These are phyloP conservation scores for Drosophila tsacasi DNA, from an alignment of 1,140 invertebrate species.

Conservation along the genomic window DNA sequence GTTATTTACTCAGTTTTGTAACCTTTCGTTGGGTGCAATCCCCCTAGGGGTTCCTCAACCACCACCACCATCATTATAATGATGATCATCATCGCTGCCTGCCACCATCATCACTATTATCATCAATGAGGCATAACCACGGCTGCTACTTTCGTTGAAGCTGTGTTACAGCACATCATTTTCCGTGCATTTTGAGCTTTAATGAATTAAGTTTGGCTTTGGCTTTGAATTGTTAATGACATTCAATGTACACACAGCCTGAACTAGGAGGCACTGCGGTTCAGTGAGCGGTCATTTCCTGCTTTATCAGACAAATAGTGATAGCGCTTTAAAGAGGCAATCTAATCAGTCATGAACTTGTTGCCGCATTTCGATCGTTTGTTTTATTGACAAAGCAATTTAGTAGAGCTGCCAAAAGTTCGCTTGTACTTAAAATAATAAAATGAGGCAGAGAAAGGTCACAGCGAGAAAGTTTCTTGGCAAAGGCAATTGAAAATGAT, in stretches of 20 bases:
- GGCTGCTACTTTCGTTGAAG: constrained; percentile 26
- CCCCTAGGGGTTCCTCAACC: constrained; percentile 5
- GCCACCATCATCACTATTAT: constrained; percentile 17
- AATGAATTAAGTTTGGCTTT: constrained; percentile 54
- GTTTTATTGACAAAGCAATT: not conserved
- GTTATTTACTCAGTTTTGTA: constrained; percentile 38
- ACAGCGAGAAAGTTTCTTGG: constrained; percentile 24
- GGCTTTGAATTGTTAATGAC: constrained; percentile 35
- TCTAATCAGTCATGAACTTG: constrained; percentile 55
- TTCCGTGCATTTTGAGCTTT: constrained; percentile 32
- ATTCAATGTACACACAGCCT: constrained; percentile 27
- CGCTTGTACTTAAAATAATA: constrained; percentile 10
- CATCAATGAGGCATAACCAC: constrained; percentile 66
- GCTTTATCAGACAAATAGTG: constrained; percentile 29
- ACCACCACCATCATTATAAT: constrained; percentile 11
- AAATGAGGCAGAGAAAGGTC: constrained; percentile 10
- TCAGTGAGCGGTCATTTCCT: constrained; percentile 34
- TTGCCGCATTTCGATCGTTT: not conserved
- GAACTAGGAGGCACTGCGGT: constrained; percentile 14
- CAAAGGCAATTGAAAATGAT: constrained; percentile 46
- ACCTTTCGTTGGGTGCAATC: constrained; percentile 46
- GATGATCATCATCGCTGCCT: not conserved
- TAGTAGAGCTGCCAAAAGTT: constrained; percentile 15
- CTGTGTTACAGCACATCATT: constrained; percentile 54
- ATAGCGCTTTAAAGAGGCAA: constrained; percentile 15